Evolutionary conservation across 2,113 vertebrate genomes (phyloP), one percentile per base, ranked within the genome.

Genomic region (Carassius carassius): DNA sequence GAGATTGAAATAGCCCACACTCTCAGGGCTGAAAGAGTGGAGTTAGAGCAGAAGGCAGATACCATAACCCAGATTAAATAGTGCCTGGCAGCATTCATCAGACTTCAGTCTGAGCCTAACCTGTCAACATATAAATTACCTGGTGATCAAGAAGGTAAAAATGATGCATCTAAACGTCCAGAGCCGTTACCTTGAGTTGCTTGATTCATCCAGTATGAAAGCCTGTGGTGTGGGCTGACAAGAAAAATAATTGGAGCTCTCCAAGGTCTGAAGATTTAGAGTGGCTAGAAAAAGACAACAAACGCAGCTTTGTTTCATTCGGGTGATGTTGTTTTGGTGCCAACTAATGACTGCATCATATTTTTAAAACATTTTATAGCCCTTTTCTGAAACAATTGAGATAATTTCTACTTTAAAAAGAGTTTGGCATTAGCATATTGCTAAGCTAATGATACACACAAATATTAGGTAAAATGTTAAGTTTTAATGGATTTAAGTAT

Each of bases 1-100:
- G 76, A 84, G 70, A 86, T 23, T 70, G 76, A 84, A 83, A 86
- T 83, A 72, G 60, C 73, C 62, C 19, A 35, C 65, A 29, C n/a
- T 21, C 60, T 85, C 3, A 37, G n/a, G 70, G 70, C 56, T 78
- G 58, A 86, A 60, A 54, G 84, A 49, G 58, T 9, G 11, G 70
- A 69, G 65, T 63, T 41, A 62, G 65, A 76, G 67, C 12, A 74
- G 21, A 54, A 17, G 70, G 78, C 25, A 84, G 47, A 44, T 37
- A 70, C 47, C 12, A 17, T 54, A 81, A 60, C 29, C 63, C 8
- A 29, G 74, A 83, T 77, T 69, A 58, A 72, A 63, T 23, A 51
- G 44, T 51, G 49, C 14, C 56, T 6, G 67, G 25, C 44, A 35
- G 77, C 25, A 23, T 82, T 67, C 79, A 49, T 58, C 79, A 73